Percentiles rank a stretch among this genome's conserved stretches.
phyloP scores from a whole-genome alignment of 1,140 invertebrate species.

The Magallana ariakensis region DNA sequence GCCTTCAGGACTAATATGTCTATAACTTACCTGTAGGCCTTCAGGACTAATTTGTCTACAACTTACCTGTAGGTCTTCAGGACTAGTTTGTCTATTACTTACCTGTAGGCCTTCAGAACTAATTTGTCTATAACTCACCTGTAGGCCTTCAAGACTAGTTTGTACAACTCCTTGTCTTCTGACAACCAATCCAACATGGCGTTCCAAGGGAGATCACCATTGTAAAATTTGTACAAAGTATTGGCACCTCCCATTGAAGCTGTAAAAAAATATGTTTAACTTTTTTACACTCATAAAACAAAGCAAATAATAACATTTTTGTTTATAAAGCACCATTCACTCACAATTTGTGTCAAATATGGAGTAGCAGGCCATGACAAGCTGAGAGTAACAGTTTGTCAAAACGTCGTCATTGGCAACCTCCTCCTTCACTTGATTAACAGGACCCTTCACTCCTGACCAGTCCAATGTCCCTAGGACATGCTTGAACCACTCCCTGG shows the following conservation, averaged over 20 bases:
- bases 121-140: slow-evolving; percentile 74
- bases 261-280: not conserved
- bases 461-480: slow-evolving; percentile 70
- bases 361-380: slow-evolving; percentile 77
- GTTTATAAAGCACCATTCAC: not conserved
- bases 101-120: too few species aligned
- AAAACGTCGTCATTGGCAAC: slow-evolving; percentile 69
- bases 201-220: slow-evolving; percentile 79
- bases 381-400: slow-evolving; percentile 75
- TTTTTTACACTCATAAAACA: too few species aligned
- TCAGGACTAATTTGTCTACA: too few species aligned
- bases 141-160: slow-evolving; percentile 78
- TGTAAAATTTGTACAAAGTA: slow-evolving; percentile 79
- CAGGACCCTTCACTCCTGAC: slow-evolving; percentile 64
- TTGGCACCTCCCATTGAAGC: slow-evolving; percentile 64
- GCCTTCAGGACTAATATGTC: too few species aligned
- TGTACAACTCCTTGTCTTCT: slow-evolving; percentile 75
- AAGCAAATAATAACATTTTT: not conserved
- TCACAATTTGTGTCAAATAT: slow-evolving; percentile 75
- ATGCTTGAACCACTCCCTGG: slow-evolving; percentile 77
- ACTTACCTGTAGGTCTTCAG: too few species aligned
- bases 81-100: too few species aligned
- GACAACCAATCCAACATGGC: slow-evolving; percentile 78
- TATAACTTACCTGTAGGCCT: too few species aligned
- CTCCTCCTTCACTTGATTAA: slow-evolving; percentile 68